phyloP scores from a whole-genome alignment of 2,888 invertebrate species.

The Celastrina argiolus region DNA sequence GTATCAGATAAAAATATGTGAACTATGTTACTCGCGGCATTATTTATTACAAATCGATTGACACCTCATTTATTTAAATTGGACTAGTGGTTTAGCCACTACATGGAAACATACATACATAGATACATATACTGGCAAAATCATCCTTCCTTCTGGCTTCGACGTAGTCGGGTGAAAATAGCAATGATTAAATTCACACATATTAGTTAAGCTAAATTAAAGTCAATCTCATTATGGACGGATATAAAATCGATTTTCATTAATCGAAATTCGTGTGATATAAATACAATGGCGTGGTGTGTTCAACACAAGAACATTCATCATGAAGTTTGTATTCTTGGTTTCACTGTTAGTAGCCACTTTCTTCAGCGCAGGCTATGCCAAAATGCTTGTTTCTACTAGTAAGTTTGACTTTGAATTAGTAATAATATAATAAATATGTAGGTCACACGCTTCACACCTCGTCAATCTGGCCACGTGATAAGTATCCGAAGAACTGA shows the following conservation, averaged over 20 bases:
- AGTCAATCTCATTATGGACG: constrained; percentile 1
- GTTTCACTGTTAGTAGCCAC: not conserved
- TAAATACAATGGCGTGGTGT: not conserved
- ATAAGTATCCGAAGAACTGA: too few species aligned
- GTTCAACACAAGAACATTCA: not conserved
- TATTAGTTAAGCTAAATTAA: not conserved
- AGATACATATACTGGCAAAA: too few species aligned
- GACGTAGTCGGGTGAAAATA: not conserved
- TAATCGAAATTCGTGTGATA: not conserved
- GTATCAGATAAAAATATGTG: too few species aligned
- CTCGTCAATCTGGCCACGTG: too few species aligned
- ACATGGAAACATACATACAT: too few species aligned
- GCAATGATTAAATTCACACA: not conserved
- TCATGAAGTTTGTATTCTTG: not conserved
- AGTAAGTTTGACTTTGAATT: not conserved
- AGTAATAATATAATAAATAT: too few species aligned
- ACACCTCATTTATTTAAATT: too few species aligned
- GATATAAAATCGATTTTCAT: constrained; percentile 2
- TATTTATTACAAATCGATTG: too few species aligned
- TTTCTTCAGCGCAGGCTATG: not conserved
- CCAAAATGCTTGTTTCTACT: not conserved
- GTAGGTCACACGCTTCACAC: too few species aligned
- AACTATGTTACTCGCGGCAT: too few species aligned
- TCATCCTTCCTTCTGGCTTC: too few species aligned
- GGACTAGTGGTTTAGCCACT: too few species aligned